phyloP scores from a whole-genome alignment of 2,113 vertebrate genomes.

The Benitochromis conjunctus region DNA sequence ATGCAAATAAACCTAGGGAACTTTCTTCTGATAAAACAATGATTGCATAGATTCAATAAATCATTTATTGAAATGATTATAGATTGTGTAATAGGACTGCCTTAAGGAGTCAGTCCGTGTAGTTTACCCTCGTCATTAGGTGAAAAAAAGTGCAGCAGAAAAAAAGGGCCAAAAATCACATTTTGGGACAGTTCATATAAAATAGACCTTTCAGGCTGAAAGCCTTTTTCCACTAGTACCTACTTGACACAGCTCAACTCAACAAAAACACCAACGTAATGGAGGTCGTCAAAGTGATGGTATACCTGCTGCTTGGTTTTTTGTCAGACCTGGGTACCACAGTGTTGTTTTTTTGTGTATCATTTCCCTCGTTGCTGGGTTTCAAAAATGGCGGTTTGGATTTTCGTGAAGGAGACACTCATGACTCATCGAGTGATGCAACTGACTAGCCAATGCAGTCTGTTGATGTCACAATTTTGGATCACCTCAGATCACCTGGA shows the following conservation, averaged over 20 bases:
- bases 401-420: neutral
- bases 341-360: neutral
- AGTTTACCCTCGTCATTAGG: neutral
- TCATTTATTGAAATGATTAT: too few relatives aligned
- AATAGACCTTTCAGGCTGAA: neutral
- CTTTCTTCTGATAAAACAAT: neutral
- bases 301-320: neutral
- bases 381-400: neutral
- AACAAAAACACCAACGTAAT: neutral
- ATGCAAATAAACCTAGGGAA: neutral
- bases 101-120: neutral
- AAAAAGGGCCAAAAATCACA: too few relatives aligned
- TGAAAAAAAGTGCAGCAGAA: too few relatives aligned
- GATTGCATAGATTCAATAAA: too few relatives aligned
- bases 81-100: neutral
- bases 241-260: neutral
- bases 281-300: neutral
- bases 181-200: neutral
- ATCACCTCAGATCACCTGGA: neutral
- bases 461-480: neutral
- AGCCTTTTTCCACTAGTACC: neutral
- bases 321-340: neutral
- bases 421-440: neutral
- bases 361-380: rapidly evolving
- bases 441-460: neutral